Base-by-base conservation (phyloP, 1,140 invertebrate species). In the Hyposmocoma kahamanoa region DNA sequence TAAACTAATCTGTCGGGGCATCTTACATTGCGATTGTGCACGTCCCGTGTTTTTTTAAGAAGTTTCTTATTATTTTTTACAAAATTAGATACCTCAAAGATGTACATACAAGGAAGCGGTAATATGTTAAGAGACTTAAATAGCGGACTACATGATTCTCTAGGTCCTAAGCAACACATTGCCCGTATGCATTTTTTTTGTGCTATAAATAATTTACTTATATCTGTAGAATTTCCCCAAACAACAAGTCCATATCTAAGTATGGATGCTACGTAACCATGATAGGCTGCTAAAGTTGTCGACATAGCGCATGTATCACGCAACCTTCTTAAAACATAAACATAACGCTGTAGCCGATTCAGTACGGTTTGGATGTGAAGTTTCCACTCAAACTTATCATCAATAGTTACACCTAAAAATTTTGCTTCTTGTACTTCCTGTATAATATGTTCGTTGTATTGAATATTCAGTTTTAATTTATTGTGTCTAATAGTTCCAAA, bases 171-270 rank as follows among this genome's bases (percentile, higher is more conserved):
- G 2, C 13, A 13, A 26, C 18, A 20, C 10, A 47, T 22, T 8
- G 44, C 44, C 15, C 44, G 30, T 10, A 47, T 36, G 15, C 44
- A 47, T 22, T 24, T 47, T 26, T 47, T 47, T 17, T 47, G 44
- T 0, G 30, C 30, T 21, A 10, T 47, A 22, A 47, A 47, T 13
- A 21, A 20, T 22, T 10, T 34, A 21, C 22, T 32, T 10, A 4
- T 18, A 36, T 47, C 30, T 6, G 19, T 34, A 10, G 22, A 28
- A 21, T 47, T 47, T 3, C 44, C 44, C 44, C 44, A 47, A 21
- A 47, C 11, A 1, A 47, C 24, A 36, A 47, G 11, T 13, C 44
- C 44, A 34, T 47, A 47, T 36, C 44, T 11, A 3, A 47, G 44
- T 4, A 17, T 22, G 1, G 44, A 47, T 13, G 6, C 18, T 3